Evolutionary conservation across 1,140 invertebrate species (phyloP), one percentile per base, ranked within the genome.

Genomic region (Drosophila virilis): DNA sequence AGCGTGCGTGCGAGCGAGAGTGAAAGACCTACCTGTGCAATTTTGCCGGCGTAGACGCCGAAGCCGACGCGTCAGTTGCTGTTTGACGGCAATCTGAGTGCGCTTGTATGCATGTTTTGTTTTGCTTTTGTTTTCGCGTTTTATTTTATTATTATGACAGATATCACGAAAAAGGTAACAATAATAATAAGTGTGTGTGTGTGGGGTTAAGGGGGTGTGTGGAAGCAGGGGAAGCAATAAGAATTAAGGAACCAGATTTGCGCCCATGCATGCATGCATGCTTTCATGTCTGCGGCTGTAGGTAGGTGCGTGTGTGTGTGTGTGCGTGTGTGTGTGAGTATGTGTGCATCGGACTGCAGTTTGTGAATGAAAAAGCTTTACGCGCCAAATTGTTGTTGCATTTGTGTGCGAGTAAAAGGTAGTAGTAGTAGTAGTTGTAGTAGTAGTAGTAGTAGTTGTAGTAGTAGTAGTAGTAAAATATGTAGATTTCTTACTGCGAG

Each of bases 291-390:
- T 28, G n/a, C 13, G 12, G 1, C n/a, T 28, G 17, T 37, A n/a
- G n/a, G n/a, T n/a, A n/a, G n/a, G n/a, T n/a, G n/a, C n/a, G n/a
- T n/a, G n/a, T n/a, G n/a, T n/a, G n/a, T n/a, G n/a, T n/a, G n/a
- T n/a, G n/a, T n/a, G n/a, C n/a, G n/a, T n/a, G 55, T 37, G 46
- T 32, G 38, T 45, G 33, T 54, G 28, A 12, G 13, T 55, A 22
- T 54, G 50, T 17, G 46, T 40, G 55, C 42, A 33, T 32, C n/a
- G 7, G 61, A 4, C 6, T 69, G 72, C 72, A 64, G 37, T 57
- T 74, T 74, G 59, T 74, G 72, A 69, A 74, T 70, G 67, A 65
- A 65, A 61, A 55, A 65, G 71, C 61, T 71, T 78, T 62, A 52
- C 66, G 72, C 66, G 70, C 57, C 64, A 69, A 69, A 68, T 35